Evolutionary conservation across 2,113 vertebrate genomes (phyloP).

Genomic region (Centrocercus urophasianus): DNA sequence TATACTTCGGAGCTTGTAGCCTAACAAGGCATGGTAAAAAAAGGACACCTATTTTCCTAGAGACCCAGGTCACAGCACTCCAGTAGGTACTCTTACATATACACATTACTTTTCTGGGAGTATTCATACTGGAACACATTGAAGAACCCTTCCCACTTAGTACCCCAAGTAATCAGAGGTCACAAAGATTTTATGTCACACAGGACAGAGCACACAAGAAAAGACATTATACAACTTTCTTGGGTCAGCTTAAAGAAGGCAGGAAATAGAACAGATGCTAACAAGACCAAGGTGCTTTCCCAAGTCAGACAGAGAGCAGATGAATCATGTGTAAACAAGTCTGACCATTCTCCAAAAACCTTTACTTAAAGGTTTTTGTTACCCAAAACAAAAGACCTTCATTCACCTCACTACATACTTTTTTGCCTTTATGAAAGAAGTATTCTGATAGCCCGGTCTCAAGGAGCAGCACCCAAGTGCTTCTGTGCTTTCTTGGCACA

Average conservation of each 20-base stretch:
- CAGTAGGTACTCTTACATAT: neutral
- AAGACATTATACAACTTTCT: neutral
- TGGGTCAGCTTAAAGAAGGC: rapidly evolving
- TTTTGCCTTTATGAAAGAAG: neutral
- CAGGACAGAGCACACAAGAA: neutral
- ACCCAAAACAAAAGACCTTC: neutral
- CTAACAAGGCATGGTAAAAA: neutral
- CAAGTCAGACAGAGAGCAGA: neutral
- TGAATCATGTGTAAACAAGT: neutral
- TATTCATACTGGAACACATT: rapidly evolving
- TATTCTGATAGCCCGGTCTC: neutral
- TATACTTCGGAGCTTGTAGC: neutral
- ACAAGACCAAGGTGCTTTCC: neutral
- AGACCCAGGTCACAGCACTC: neutral
- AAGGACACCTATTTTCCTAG: neutral
- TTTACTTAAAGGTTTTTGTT: neutral
- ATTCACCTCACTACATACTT: neutral
- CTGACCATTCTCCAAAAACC: neutral
- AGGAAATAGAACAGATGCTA: neutral
- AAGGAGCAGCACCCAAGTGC: neutral
- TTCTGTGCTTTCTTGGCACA: neutral
- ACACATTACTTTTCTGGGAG: neutral
- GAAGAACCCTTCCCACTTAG: neutral
- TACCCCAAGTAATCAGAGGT: neutral
- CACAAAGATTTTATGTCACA: neutral